Evolutionary conservation across 2,888 invertebrate genomes (phyloP), one percentile per base, ranked within the genome.

Genomic region (Sphinx pinastri): DNA sequence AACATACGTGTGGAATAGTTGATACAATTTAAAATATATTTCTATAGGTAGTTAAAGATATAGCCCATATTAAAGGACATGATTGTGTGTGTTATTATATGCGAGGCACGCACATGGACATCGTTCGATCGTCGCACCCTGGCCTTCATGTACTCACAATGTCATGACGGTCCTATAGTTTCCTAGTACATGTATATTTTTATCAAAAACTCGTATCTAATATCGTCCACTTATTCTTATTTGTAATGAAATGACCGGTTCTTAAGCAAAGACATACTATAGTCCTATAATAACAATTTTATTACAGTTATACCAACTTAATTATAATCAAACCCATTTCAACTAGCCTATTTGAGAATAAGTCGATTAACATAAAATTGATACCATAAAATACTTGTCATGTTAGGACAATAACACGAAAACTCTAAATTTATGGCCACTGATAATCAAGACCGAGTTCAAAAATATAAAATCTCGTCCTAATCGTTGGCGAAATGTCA

Each of bases 401-500:
- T 63, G 77, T 79, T 76, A 74, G 75, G 74, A 72, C 74, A 77
- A 83, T 78, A 80, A 82, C 74, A 79, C 71, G 49, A 75, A 70
- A 73, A 73, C 73, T 68, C 70, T 74, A 74, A 78, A 79, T 82
- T 80, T 79, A 78, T 77, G 70, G 74, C 73, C 54, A 73, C 73
- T 72, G 72, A 76, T 79, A 78, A 78, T 76, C 68, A 70, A 75
- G 71, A 74, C 76, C 70, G 71, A 72, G 71, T 72, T 71, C 68
- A 80, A 81, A 84, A 82, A 85, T 81, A 83, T 79, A 84, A 84
- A 83, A 75, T 77, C 73, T 74, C 77, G 81, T 85, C 87, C 85
- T 87, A 90, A 91, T 88, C 84, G 80, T 79, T 78, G 79, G 85
- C 87, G 79, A 91, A 89, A 91, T 92, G 91, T 92, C 90, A 88